Percentiles rank a stretch among this genome's conserved stretches.
Conservation (phyloP, 2,888 invertebrate genomes). For the Platycheirus rosarum region DNA sequence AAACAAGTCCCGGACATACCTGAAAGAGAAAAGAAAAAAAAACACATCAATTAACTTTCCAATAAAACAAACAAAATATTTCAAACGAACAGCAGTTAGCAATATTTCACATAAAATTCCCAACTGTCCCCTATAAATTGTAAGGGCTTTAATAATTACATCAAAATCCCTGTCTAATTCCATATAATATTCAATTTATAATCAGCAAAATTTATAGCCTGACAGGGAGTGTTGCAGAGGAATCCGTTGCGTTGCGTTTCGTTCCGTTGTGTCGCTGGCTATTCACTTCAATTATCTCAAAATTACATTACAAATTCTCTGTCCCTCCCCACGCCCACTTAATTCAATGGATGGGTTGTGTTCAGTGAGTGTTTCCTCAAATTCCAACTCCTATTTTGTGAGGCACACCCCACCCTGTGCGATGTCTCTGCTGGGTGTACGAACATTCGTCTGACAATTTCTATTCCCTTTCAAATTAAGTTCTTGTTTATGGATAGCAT, state of each 20-base stretch:
- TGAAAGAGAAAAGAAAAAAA: slow-evolving; percentile 31
- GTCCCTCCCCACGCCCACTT: slow-evolving; percentile 2
- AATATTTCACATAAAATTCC: slow-evolving; percentile 37
- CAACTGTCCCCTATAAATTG: slow-evolving; percentile 14
- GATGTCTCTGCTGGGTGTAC: slow-evolving; percentile 17
- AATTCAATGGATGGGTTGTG: slow-evolving; percentile 1
- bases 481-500: slow-evolving; percentile 55
- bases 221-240: slow-evolving; percentile 17
- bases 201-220: slow-evolving; percentile 60
- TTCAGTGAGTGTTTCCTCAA: slow-evolving; percentile 9
- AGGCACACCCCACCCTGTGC: not conserved
- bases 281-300: slow-evolving; percentile 68
- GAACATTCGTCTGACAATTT: slow-evolving; percentile 49
- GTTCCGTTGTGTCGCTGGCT: slow-evolving; percentile 41
- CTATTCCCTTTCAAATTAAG: slow-evolving; percentile 60
- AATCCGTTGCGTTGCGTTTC: slow-evolving; percentile 6
- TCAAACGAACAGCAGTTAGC: too few relatives aligned
- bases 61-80: slow-evolving; percentile 10
- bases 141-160: slow-evolving; percentile 30
- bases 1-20: slow-evolving; percentile 46
- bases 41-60: slow-evolving; percentile 1
- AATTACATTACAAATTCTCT: slow-evolving; percentile 61
- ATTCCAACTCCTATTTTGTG: not conserved
- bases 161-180: slow-evolving; percentile 51
- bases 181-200: slow-evolving; percentile 69